These are phyloP conservation scores for Heliangelus exortis DNA, from an alignment of 2,797 vertebrate genomes.

Conservation along the genomic window DNA sequence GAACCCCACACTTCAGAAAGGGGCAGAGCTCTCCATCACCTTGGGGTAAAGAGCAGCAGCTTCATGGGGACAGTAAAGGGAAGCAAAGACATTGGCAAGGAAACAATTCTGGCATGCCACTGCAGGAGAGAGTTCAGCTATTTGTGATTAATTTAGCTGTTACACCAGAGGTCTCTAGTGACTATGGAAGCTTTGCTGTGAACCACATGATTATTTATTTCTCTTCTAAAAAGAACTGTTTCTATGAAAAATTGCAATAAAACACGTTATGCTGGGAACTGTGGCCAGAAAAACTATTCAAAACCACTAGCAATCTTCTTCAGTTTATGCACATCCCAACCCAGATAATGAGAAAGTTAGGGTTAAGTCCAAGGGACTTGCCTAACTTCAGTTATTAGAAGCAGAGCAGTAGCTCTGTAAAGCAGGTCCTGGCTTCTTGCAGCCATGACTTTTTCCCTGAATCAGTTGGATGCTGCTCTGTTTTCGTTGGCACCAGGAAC, in stretches of 20 bases:
- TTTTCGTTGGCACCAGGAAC: conserved; percentile 73
- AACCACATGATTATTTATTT: conserved; percentile 47
- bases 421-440: conserved; percentile 35
- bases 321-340: background rate
- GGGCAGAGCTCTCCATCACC: background rate
- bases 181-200: conserved; percentile 17
- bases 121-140: conserved; percentile 47
- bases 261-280: conserved; percentile 21
- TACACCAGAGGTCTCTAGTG: conserved; percentile 47
- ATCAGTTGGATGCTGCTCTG: conserved; percentile 39
- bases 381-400: conserved; percentile 34
- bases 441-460: conserved; percentile 58
- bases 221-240: conserved; percentile 27
- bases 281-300: conserved; percentile 39
- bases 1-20: background rate
- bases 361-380: conserved; percentile 49
- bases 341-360: conserved; percentile 14
- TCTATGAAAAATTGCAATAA: conserved; percentile 41
- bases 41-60: background rate
- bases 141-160: conserved; percentile 36
- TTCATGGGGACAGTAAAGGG: background rate
- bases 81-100: conserved; percentile 31
- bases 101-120: conserved; percentile 22
- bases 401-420: conserved; percentile 58
- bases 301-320: conserved; percentile 31